phyloP scores from a whole-genome alignment of 1,140 invertebrate genomes.

The Drosophila subpulchrella region DNA sequence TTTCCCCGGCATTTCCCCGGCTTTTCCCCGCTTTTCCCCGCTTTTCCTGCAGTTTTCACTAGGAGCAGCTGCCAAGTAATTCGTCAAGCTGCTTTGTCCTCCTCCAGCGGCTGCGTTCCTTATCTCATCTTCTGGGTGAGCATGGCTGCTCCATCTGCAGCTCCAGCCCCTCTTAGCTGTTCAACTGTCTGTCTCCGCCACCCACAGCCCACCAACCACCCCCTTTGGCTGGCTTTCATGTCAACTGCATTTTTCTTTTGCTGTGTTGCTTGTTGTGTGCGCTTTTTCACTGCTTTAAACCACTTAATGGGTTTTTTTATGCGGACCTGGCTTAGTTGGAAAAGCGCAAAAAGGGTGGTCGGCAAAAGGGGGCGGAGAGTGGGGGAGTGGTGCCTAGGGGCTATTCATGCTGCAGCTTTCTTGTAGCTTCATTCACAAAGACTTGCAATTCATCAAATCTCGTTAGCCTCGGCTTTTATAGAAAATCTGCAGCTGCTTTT shows the following conservation, averaged over 20 bases:
- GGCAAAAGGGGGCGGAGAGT: background rate
- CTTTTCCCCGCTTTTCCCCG: background rate
- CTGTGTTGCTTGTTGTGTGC: conserved; percentile 67
- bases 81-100: conserved; percentile 73
- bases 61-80: conserved; percentile 71
- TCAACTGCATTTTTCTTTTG: conserved; percentile 75
- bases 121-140: conserved; percentile 32
- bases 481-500: conserved; percentile 75
- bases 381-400: conserved; percentile 9
- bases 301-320: conserved; percentile 74
- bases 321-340: conserved; percentile 49
- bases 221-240: conserved; percentile 58
- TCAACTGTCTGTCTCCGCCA: conserved; percentile 19
- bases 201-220: background rate
- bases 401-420: conserved; percentile 71
- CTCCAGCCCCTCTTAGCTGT: conserved; percentile 3
- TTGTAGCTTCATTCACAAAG: conserved; percentile 73
- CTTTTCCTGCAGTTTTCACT: conserved; percentile 2
- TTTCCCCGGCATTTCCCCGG: background rate
- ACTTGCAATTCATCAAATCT: conserved; percentile 80
- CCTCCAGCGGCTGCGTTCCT: conserved; percentile 20
- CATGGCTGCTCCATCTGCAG: conserved; percentile 16
- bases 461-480: conserved; percentile 78
- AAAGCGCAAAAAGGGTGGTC: background rate
- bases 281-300: conserved; percentile 71